phyloP scores from a whole-genome alignment of 64 coral and sea anemone genomes.

The Astreopora myriophthalma region DNA sequence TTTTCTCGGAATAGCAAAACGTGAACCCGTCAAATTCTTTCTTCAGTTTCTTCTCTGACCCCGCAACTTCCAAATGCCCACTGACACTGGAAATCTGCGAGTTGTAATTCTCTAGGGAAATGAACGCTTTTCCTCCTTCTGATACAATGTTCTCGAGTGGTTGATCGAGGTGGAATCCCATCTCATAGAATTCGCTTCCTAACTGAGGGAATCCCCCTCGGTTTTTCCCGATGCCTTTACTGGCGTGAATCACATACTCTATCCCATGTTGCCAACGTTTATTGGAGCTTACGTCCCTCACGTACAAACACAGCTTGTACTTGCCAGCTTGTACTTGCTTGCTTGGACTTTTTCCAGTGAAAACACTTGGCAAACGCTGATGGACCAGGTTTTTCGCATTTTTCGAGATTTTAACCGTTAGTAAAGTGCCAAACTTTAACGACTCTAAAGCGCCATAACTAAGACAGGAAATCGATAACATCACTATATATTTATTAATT shows the following conservation, averaged over 20 bases:
- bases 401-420: too few relatives aligned
- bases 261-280: constrained; percentile 72
- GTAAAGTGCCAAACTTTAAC: too few relatives aligned
- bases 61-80: constrained; percentile 34
- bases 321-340: too few relatives aligned
- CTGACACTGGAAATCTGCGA: constrained; percentile 34
- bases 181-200: constrained; percentile 60
- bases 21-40: constrained; percentile 59
- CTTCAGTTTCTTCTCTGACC: constrained; percentile 31
- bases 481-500: too few relatives aligned
- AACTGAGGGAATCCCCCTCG: constrained; percentile 84
- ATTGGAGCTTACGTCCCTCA: constrained; percentile 21
- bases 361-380: too few relatives aligned
- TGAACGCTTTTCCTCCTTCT: constrained; percentile 49
- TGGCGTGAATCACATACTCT: constrained; percentile 53
- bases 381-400: too few relatives aligned
- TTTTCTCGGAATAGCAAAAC: constrained; percentile 60
- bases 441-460: too few relatives aligned
- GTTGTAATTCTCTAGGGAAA: constrained; percentile 64
- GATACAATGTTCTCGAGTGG: constrained; percentile 74
- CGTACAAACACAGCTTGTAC: constrained; percentile 56
- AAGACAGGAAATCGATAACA: too few relatives aligned
- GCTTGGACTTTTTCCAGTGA: too few relatives aligned
- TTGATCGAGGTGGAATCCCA: constrained; percentile 63
- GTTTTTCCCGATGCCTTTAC: constrained; percentile 57